Base-by-base conservation (phyloP, 2,888 invertebrate genomes). In the Diarsia rubi region DNA sequence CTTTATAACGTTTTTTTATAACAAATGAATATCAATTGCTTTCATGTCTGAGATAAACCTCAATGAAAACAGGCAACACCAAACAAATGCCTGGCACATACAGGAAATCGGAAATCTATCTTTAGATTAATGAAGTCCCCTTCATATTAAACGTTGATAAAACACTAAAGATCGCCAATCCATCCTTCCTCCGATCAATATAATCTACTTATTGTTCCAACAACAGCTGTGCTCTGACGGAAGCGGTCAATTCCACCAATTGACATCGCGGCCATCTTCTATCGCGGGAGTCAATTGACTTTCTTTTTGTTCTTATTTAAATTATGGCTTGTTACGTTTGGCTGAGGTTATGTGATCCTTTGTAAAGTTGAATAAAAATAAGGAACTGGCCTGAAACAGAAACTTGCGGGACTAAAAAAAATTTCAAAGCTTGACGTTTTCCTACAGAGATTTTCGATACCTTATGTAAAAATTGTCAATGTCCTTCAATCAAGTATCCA, bases 161-260 rank as follows among this genome's bases (percentile, higher is more conserved):
- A 64, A 44, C 14, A 54, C 45, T 11, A 21, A 67, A n/a, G 27
- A 63, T n/a, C 27, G 4, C 27, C 14, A 66, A 57, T 70, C 37
- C 16, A 71, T 73, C 65, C 63, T 73, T 64, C 63, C 47, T 72
- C 64, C n/a, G 73, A 80, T 80, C 73, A 72, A 60, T 73, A 86
- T 77, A 70, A 83, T 81, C 63, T 65, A 59, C 63, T 63, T 67
- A 78, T 67, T 75, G 77, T 78, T 75, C 44, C 84, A 77, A 78
- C 87, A 88, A 85, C 77, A 63, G 65, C 66, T 81, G 77, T 42
- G 24, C 12, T 65, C 76, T 19, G 81, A 73, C 87, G 91, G 92
- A 92, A 90, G 88, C 85, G 63, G 54, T 84, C 88, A 91, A 91
- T 90, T 89, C 81, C 67, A 54, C 80, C 91, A 92, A 92, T 92